Base-by-base conservation (phyloP, 30 jellyfish, hydroid and myxozoan genomes). In the Nemopilema nomurai region DNA sequence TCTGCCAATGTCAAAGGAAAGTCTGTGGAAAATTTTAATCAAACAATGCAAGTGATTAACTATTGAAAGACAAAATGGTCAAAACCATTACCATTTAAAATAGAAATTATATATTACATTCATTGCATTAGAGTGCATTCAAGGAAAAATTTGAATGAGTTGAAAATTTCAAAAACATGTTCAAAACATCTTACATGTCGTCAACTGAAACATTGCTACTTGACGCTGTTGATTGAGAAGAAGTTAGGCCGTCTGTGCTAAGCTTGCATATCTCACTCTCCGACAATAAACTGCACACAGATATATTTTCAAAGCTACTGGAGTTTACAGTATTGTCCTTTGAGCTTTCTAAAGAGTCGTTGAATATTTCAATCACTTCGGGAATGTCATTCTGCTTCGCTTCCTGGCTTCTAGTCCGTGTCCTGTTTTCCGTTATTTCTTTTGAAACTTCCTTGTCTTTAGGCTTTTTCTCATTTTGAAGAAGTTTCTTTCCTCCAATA, bases 241-340 rank as follows among this genome's bases (percentile, higher is more conserved):
- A 84, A 1, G 88, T 29, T 17, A 74, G 28, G 29, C 87, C 82
- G 49, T 64, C 83, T 21, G 86, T 53, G 76, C 77, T 74, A 51
- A 84, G 79, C 68, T 74, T 84, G 24, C 84, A 78, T 29, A 84
- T 27, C 21, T 84, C 87, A 28, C 71, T 74, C n/a, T 84, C 93
- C 1, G 93, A 73, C 52, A 84, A 22, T 28, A 71, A 17, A 69
- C 93, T 84, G 67, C 79, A 24, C 6, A 84, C 49, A 23, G 93
- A 84, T 28, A 71, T 78, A 69, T 73, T 84, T 49, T 73, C 93
- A 84, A 84, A 84, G 70, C 83, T 73, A 69, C 70, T 69, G 21
- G 84, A 68, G 52, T 82, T 69, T 1, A 50, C 77, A 66, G 90
- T 3, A 30, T 84, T 74, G 17, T 74, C 77, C 27, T 50, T 62